Base-by-base conservation (phyloP, 2,888 invertebrate genomes). In the Chirona hameri region DNA sequence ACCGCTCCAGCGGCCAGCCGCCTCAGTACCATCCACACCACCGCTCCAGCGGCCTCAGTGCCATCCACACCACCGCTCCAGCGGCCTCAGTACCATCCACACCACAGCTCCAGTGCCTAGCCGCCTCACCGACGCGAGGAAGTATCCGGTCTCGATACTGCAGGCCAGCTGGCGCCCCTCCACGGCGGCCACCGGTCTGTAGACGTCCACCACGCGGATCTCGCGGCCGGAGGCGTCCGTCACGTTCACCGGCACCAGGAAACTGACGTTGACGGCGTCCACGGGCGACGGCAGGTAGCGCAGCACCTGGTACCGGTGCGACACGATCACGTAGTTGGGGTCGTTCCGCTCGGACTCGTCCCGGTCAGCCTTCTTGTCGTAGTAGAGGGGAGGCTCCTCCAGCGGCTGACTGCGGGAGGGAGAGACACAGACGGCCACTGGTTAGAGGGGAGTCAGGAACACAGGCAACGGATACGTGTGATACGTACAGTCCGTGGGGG, bases 301-400 rank as follows among this genome's bases (percentile, higher is more conserved):
- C 27, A 55, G 27, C 80, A 80, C 80, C 52, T 80, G 80, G 80
- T 80, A 80, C 29, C 80, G 80, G 29, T 80, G 80, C 27, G 52
- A 52, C 27, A 80, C n/a, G 27, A 48, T 52, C 15, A 80, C 80
- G 29, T 80, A 80, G 52, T 80, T 48, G 52, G 80, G 27, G 21
- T 80, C 80, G 52, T 80, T 55, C n/a, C 80, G 80, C 80, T 80
- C 80, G 15, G 52, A 52, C 52, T 80, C 80, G n/a, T 80, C 80
- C 27, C 80, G 52, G 55, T 80, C 80, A 15, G 48, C 80, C 18
- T 55, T 48, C 29, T 80, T 80, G 80, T 80, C 80, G 52, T 80
- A 80, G 31, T 80, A 80, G 55, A 80, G 48, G 15, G 48, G 80
- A 27, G 48, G 80, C 80, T 80, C 80, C 80, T 80, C 80, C 5